Conservation (phyloP, 2,888 invertebrate species). For the Cyclophora punctaria region DNA sequence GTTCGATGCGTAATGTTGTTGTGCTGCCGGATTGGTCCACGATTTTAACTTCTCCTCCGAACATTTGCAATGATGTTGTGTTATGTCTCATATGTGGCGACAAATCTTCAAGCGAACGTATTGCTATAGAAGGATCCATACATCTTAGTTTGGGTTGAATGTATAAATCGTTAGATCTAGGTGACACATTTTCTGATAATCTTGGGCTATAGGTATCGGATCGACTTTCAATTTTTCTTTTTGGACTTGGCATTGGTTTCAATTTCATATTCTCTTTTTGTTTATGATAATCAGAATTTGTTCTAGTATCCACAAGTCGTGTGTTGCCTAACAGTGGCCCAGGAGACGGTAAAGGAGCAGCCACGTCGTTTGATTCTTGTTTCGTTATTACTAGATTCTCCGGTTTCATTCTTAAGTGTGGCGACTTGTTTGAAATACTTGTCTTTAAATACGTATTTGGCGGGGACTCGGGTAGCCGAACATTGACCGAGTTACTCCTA, state of each 20-base stretch:
- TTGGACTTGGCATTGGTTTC: slow-evolving; percentile 54
- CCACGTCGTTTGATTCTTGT: slow-evolving; percentile 63
- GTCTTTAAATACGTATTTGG: slow-evolving; percentile 48
- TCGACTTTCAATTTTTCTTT: slow-evolving; percentile 55
- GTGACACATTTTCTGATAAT: slow-evolving; percentile 56
- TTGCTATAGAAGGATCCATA: slow-evolving; percentile 59
- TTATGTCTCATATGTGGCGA: slow-evolving; percentile 74
- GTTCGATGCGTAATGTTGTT: slow-evolving; percentile 81
- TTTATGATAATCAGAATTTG: slow-evolving; percentile 55
- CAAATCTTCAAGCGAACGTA: slow-evolving; percentile 75
- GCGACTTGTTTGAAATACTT: slow-evolving; percentile 46
- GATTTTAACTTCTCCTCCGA: slow-evolving; percentile 86
- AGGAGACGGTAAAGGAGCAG: slow-evolving; percentile 84
- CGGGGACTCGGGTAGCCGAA: slow-evolving; percentile 72
- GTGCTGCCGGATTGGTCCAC: slow-evolving; percentile 80
- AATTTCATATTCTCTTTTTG: slow-evolving; percentile 52
- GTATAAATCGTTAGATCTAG: slow-evolving; percentile 56
- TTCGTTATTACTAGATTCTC: slow-evolving; percentile 73
- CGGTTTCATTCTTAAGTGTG: slow-evolving; percentile 62
- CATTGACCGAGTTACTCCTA: slow-evolving; percentile 76
- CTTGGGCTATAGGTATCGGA: slow-evolving; percentile 59
- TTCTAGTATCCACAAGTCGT: slow-evolving; percentile 80
- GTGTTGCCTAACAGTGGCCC: slow-evolving; percentile 89
- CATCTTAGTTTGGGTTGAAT: slow-evolving; percentile 68
- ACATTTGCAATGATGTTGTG: slow-evolving; percentile 78